Evolutionary conservation across 1,140 invertebrate genomes (phyloP).

Genomic region (Calosoma granatense): DNA sequence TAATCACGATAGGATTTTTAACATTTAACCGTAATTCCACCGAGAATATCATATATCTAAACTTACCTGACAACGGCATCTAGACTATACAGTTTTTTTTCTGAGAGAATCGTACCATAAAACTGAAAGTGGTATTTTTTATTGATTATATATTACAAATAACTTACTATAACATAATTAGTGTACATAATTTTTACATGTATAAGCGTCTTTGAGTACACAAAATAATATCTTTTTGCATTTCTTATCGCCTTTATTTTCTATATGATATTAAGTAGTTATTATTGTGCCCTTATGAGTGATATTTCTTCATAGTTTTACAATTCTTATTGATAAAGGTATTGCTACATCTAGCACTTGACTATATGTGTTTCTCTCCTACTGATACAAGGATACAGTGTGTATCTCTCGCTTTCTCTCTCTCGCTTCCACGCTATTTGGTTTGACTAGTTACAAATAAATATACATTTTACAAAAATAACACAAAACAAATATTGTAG

Average conservation of each 20-base stretch:
- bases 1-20: too few species aligned
- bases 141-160: conserved; percentile 7
- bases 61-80: too few species aligned
- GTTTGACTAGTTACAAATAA: neutral
- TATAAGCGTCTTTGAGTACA: conserved; percentile 5
- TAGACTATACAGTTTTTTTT: too few species aligned
- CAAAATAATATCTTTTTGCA: conserved; percentile 3
- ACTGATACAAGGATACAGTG: too few species aligned
- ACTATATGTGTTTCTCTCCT: too few species aligned
- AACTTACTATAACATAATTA: neutral
- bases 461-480: neutral
- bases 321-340: neutral
- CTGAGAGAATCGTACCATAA: too few species aligned
- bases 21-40: too few species aligned
- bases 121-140: neutral
- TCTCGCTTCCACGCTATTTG: neutral
- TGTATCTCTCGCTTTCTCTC: too few species aligned
- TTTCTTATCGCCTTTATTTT: conserved; percentile 1
- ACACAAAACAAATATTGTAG: neutral
- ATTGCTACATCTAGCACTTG: neutral
- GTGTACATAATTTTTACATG: conserved; percentile 3
- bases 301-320: conserved; percentile 2
- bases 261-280: conserved; percentile 4
- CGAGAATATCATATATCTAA: too few species aligned
- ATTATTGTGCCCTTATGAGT: conserved; percentile 6